phyloP scores from a whole-genome alignment of 2,888 invertebrate genomes.

The Elysia crispata region DNA sequence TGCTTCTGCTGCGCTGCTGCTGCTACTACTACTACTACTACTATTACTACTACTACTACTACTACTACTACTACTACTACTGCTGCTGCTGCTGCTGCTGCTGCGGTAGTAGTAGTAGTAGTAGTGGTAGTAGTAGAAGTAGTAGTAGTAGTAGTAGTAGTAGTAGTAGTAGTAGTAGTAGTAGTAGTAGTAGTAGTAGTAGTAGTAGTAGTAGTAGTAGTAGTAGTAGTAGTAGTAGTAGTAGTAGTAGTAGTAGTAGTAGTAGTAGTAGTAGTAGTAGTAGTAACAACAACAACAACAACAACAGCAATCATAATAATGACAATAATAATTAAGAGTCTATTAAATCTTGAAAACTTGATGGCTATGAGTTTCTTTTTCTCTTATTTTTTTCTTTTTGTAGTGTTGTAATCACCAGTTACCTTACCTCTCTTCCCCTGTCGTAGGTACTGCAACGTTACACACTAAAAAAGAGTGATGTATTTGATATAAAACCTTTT shows the following conservation, averaged over 20 bases:
- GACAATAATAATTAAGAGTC: too few relatives aligned
- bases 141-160: conserved; percentile 5
- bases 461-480: conserved; percentile 58
- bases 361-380: too few relatives aligned
- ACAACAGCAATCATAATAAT: not conserved
- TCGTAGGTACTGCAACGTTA: conserved; percentile 75
- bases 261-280: not conserved
- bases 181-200: not conserved
- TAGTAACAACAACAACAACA: not conserved
- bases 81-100: too few relatives aligned
- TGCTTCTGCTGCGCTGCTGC: too few relatives aligned
- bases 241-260: not conserved
- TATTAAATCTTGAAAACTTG: too few relatives aligned
- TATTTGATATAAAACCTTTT: conserved; percentile 63
- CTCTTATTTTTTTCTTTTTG: too few relatives aligned
- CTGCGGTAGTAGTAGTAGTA: too few relatives aligned
- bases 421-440: conserved; percentile 48
- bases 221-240: not conserved
- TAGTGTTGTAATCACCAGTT: not conserved
- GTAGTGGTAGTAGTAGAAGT: not conserved
- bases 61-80: not conserved
- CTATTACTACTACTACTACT: not conserved
- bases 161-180: conserved; percentile 1
- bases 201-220: too few relatives aligned
- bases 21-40: conserved; percentile 1